Base-by-base conservation (phyloP, 2,113 vertebrate genomes). In the Amazona guildingii region DNA sequence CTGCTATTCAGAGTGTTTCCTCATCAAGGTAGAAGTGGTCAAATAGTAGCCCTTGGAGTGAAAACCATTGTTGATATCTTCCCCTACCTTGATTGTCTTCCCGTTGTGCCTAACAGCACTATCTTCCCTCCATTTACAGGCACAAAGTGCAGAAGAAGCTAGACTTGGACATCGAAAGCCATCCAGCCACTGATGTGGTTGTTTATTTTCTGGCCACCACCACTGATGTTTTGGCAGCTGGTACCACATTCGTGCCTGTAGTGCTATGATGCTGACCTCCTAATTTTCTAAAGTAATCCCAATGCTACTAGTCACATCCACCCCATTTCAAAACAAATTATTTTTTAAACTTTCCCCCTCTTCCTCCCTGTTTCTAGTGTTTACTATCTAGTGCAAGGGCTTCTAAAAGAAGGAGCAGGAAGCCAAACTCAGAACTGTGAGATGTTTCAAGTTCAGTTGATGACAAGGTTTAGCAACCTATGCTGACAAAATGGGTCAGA, bases 281-380 rank as follows among this genome's bases (percentile, higher is more conserved):
- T 81, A 3, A 14, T 57, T 81, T 64, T 69, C 41, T 41, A 14
- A 64, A 88, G 24, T 31, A 70, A 57, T 61, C 23, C 20, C 5
- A 48, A 35, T 23, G 28, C 10, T 39, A 14, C 11, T 11, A 35
- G 29, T 43, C 39, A 64, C 9, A 73, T 49, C 33, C 23, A 73
- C 5, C 1, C 4, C 6, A 77, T 66, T 61, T 35, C 44, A 85
- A 92, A 85, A 66, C 7, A 82, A 51, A 62, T 43, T 52, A 0
- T 0, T 63, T 59, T 75, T 35, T 7, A 37, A 63, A 46, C n/a
- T 52, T 31, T 0, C 10, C 2, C 4, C n/a, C 4, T 18, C 20
- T n/a, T 59, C 20, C 55, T n/a, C 13, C 20, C 2, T 73, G 20
- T 74, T 62, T 66, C 54, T 59, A 35, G 3, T 62, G 24, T 48